These are phyloP conservation scores for Penaeus chinensis DNA, from an alignment of 1,140 invertebrate species.

Conservation along the genomic window DNA sequence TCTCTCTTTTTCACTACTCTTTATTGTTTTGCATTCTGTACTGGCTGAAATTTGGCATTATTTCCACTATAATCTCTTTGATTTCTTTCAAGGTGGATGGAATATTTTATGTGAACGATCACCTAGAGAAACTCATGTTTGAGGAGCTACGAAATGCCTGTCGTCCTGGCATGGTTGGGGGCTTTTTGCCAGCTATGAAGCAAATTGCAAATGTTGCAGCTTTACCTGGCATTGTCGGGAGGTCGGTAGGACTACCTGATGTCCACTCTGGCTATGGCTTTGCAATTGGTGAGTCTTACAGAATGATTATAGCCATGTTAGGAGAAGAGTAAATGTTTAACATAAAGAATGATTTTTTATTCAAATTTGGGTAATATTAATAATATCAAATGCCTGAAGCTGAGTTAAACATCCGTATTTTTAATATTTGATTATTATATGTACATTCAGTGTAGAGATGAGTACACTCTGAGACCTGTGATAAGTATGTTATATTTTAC, in stretches of 20 bases:
- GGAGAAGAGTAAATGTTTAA: not conserved
- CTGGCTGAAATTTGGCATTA: not conserved
- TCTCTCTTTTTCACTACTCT: not conserved
- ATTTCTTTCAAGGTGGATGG: slow-evolving; percentile 86
- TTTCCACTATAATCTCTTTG: not conserved
- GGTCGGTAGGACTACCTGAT: slow-evolving; percentile 93
- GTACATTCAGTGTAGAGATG: too few species aligned
- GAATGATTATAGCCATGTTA: slow-evolving; percentile 33
- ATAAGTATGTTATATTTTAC: too few species aligned
- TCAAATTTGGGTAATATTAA: too few species aligned
- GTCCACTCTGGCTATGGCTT: slow-evolving; percentile 99
- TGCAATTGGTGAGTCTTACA: slow-evolving; percentile 82
- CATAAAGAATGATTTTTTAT: not conserved
- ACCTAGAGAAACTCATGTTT: slow-evolving; percentile 95
- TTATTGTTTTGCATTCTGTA: not conserved
- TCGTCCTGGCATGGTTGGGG: slow-evolving; percentile 87
- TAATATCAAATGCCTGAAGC: too few species aligned
- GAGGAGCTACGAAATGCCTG: slow-evolving; percentile 94
- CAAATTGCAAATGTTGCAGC: slow-evolving; percentile 99
- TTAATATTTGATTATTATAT: too few species aligned
- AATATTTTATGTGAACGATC: slow-evolving; percentile 95
- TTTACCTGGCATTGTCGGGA: slow-evolving; percentile 95
- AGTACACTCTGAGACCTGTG: too few species aligned
- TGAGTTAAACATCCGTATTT: too few species aligned
- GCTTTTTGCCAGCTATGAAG: slow-evolving; percentile 98